Evolutionary conservation across 2,113 vertebrate species (phyloP).

Genomic region (Condylura cristata): DNA sequence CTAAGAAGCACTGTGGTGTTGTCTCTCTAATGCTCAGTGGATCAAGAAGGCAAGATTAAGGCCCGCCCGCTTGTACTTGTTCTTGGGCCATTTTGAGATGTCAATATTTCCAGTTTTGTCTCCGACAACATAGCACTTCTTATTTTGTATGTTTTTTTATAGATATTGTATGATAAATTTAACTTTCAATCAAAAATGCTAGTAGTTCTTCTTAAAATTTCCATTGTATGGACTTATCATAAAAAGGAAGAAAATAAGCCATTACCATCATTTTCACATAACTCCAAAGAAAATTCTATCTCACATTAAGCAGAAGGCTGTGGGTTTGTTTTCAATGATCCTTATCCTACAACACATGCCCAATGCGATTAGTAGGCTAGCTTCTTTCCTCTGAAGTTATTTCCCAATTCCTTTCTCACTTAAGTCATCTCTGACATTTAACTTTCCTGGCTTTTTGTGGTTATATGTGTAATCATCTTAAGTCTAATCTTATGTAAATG

Average conservation of each 20-base stretch:
- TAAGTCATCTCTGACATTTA: constrained; percentile 40
- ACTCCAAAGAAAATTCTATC: not conserved
- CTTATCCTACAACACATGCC: not conserved
- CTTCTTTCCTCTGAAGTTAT: constrained; percentile 15
- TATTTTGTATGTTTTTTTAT: not conserved
- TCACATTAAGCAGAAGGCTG: not conserved
- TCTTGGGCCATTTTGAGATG: not conserved
- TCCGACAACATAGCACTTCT: not conserved
- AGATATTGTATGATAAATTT: not conserved
- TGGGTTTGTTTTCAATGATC: not conserved
- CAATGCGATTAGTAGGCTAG: not conserved
- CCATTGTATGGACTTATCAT: not conserved
- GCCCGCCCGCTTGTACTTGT: not conserved
- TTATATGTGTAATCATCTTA: constrained; percentile 12
- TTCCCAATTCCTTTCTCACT: constrained; percentile 7
- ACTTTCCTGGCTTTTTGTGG: not conserved
- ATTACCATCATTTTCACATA: constrained; percentile 14
- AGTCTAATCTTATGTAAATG: constrained; percentile 6
- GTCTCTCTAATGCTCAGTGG: not conserved
- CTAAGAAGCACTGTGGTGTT: not conserved
- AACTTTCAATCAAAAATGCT: not conserved
- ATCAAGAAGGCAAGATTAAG: not conserved
- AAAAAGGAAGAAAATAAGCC: not conserved
- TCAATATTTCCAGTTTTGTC: not conserved
- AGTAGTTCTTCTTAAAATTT: not conserved